A percentile compares a stretch with the other conserved stretches of the same genome.
These are phyloP conservation scores for Chalcis sispes DNA, from an alignment of 2,888 invertebrate species.

Conservation along the genomic window DNA sequence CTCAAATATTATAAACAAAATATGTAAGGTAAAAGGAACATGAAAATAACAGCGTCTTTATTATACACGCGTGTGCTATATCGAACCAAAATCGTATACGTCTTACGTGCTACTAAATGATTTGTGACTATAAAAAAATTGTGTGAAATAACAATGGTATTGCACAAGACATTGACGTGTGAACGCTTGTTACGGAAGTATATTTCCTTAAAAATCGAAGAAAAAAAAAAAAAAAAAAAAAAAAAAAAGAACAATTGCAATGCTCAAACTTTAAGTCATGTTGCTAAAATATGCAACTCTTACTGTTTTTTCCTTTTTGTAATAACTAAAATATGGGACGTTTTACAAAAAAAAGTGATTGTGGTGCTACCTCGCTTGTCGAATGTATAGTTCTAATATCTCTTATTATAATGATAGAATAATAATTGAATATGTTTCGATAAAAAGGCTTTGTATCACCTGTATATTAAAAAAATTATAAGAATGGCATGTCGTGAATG, in stretches of 20 bases:
- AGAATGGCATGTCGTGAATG: slow-evolving; percentile 26
- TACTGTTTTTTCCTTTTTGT: slow-evolving; percentile 53
- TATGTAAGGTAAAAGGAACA: slow-evolving; percentile 62
- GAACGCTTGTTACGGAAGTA: slow-evolving; percentile 40
- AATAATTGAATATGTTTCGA: slow-evolving; percentile 24
- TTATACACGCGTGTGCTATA: slow-evolving; percentile 69
- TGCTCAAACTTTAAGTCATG: slow-evolving; percentile 49
- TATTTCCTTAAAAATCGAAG: slow-evolving; percentile 13
- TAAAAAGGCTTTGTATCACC: slow-evolving; percentile 35
- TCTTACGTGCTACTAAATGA: slow-evolving; percentile 62
- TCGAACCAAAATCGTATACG: slow-evolving; percentile 69
- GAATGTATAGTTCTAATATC: slow-evolving; percentile 37
- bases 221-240: background rate
- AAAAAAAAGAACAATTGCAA: slow-evolving; percentile 29
- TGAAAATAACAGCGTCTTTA: slow-evolving; percentile 67
- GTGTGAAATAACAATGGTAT: slow-evolving; percentile 40
- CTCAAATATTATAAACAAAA: slow-evolving; percentile 65
- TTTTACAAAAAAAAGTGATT: slow-evolving; percentile 51
- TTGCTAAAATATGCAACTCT: slow-evolving; percentile 37
- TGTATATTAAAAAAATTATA: slow-evolving; percentile 15
- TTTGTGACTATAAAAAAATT: slow-evolving; percentile 57
- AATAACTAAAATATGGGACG: slow-evolving; percentile 43
- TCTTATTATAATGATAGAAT: slow-evolving; percentile 32
- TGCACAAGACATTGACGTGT: slow-evolving; percentile 45
- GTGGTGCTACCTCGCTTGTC: slow-evolving; percentile 54